Percentiles rank a stretch among this genome's conserved stretches.
phyloP scores from a whole-genome alignment of 2,113 vertebrate genomes.

The Ailuropoda melanoleuca region DNA sequence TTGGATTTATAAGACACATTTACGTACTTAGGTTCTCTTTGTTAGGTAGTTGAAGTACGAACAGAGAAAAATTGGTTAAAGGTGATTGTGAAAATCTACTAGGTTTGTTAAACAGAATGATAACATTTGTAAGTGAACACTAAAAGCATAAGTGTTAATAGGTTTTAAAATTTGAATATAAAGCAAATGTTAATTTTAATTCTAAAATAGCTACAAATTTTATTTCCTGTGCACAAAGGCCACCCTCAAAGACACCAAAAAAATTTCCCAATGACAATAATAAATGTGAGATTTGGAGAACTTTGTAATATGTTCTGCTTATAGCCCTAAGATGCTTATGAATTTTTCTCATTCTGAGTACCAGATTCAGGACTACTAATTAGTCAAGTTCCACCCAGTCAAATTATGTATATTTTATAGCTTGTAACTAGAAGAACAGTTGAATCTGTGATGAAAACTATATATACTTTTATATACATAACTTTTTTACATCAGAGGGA shows the following conservation, averaged over 20 bases:
- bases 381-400: background rate
- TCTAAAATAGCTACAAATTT: background rate
- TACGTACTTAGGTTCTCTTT: background rate
- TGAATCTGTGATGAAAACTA: background rate
- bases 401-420: background rate
- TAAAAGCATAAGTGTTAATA: background rate
- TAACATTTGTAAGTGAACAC: slow-evolving; percentile 11
- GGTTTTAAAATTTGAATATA: background rate
- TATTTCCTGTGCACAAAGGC: background rate
- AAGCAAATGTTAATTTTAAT: background rate
- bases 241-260: background rate
- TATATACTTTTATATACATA: background rate
- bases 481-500: background rate
- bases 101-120: background rate
- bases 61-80: background rate
- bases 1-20: background rate
- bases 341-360: slow-evolving; percentile 16
- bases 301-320: background rate
- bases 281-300: background rate
- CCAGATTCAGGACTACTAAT: background rate
- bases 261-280: background rate
- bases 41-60: background rate
- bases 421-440: background rate
- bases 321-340: background rate
- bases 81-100: background rate